phyloP scores from a whole-genome alignment of 1,140 invertebrate genomes.

The Drosophila grimshawi region DNA sequence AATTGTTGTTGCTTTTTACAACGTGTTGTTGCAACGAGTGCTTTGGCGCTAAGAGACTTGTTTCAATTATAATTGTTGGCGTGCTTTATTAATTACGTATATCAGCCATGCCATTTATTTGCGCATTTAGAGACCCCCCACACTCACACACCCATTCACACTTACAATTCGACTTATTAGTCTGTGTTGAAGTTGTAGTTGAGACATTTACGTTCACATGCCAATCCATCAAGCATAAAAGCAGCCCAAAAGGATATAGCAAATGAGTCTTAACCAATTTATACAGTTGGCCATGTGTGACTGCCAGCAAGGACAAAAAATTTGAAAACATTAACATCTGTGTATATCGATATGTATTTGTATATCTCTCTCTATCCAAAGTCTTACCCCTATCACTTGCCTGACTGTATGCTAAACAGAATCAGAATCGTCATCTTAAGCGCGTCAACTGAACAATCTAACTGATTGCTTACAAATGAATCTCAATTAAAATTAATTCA shows the following conservation, averaged over 20 bases:
- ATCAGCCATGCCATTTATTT: constrained; percentile 65
- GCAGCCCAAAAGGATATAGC: constrained; percentile 23
- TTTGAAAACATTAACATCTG: not conserved
- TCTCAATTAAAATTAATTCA: constrained; percentile 83
- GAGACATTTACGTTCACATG: constrained; percentile 15
- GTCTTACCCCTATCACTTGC: not conserved
- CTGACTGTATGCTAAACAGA: constrained; percentile 35
- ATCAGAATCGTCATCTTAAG: constrained; percentile 61
- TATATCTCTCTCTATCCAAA: not conserved
- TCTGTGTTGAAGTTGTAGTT: constrained; percentile 39
- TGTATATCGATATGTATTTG: not conserved
- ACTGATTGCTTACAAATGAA: constrained; percentile 83
- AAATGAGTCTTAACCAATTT: constrained; percentile 35
- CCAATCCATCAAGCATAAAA: constrained; percentile 24
- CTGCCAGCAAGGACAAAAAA: constrained; percentile 23
- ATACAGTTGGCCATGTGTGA: constrained; percentile 28
- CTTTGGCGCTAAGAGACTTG: constrained; percentile 82
- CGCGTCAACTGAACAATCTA: constrained; percentile 67
- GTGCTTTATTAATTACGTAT: constrained; percentile 78
- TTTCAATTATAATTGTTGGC: constrained; percentile 82
- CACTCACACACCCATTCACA: not conserved
- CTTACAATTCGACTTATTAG: not conserved
- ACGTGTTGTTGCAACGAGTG: constrained; percentile 73
- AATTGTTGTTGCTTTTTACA: constrained; percentile 38
- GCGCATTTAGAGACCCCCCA: constrained; percentile 47